Conservation (phyloP, 2,797 vertebrate genomes). For the Nyctalus aviator region DNA sequence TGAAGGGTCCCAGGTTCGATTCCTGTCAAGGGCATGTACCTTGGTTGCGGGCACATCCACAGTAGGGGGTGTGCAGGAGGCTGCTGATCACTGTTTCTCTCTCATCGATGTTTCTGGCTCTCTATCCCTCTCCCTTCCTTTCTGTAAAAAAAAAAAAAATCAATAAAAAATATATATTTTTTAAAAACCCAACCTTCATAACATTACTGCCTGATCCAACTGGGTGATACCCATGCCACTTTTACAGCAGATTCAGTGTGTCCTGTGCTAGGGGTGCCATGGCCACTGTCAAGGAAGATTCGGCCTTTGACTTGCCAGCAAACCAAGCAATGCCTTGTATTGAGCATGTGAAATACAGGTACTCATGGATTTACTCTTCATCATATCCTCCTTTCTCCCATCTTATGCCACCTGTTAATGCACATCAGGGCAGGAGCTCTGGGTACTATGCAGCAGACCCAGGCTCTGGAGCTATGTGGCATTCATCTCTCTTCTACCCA, state of each 20-base stretch:
- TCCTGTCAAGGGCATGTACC: too few relatives aligned
- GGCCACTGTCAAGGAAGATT: too few relatives aligned
- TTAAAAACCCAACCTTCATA: too few relatives aligned
- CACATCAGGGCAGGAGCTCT: neutral
- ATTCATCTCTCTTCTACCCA: neutral
- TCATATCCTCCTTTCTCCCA: neutral
- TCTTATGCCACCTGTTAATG: neutral
- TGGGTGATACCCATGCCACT: neutral
- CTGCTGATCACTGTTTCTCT: too few relatives aligned
- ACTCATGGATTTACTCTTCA: neutral
- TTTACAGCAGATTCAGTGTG: neutral
- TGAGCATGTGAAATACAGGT: neutral
- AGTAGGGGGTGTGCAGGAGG: too few relatives aligned
- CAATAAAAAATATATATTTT: too few relatives aligned
- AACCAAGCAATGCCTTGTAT: neutral
- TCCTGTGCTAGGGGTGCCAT: neutral
- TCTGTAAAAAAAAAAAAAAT: too few relatives aligned
- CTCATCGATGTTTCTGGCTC: too few relatives aligned
- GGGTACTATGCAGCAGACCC: fast-evolving
- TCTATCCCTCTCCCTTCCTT: too few relatives aligned
- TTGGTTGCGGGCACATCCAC: too few relatives aligned
- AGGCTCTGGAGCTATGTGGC: fast-evolving
- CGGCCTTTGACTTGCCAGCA: neutral
- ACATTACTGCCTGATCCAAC: neutral
- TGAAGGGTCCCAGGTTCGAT: too few relatives aligned